These are phyloP conservation scores for Chionodraco myersi DNA, from an alignment of 2,113 vertebrate genomes.

Conservation along the genomic window DNA sequence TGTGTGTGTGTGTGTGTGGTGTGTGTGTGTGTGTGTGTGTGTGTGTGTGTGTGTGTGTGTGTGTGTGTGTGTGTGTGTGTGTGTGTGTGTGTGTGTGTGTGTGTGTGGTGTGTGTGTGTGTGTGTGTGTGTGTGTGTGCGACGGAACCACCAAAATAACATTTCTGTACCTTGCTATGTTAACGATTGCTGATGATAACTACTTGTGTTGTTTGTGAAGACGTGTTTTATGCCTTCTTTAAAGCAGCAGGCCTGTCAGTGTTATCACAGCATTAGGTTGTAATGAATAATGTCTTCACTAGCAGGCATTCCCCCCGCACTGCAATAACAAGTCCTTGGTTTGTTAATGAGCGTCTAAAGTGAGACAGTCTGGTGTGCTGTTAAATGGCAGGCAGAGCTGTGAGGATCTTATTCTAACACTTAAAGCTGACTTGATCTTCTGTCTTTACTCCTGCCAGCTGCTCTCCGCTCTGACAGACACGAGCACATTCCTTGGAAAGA, in stretches of 20 bases:
- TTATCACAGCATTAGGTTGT: constrained; percentile 39
- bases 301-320: constrained; percentile 37
- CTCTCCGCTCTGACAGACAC: constrained; percentile 86
- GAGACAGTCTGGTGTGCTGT: constrained; percentile 74
- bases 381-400: constrained; percentile 78
- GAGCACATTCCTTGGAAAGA: constrained; percentile 86
- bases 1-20: too few species aligned
- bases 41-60: too few species aligned
- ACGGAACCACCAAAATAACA: constrained; percentile 43
- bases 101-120: background rate
- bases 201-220: constrained; percentile 51
- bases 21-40: too few species aligned
- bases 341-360: constrained; percentile 75
- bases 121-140: constrained; percentile 15
- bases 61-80: too few species aligned
- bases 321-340: constrained; percentile 72
- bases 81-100: too few species aligned
- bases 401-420: constrained; percentile 86
- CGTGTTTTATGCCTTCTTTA: constrained; percentile 34
- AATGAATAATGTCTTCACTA: constrained; percentile 47
- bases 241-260: constrained; percentile 44
- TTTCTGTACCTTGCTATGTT: constrained; percentile 26
- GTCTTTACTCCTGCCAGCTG: constrained; percentile 84
- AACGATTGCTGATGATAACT: constrained; percentile 33
- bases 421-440: constrained; percentile 83